These are phyloP conservation scores for Limnephilus rhombicus DNA, from an alignment of 2,888 invertebrate species.

Conservation along the genomic window DNA sequence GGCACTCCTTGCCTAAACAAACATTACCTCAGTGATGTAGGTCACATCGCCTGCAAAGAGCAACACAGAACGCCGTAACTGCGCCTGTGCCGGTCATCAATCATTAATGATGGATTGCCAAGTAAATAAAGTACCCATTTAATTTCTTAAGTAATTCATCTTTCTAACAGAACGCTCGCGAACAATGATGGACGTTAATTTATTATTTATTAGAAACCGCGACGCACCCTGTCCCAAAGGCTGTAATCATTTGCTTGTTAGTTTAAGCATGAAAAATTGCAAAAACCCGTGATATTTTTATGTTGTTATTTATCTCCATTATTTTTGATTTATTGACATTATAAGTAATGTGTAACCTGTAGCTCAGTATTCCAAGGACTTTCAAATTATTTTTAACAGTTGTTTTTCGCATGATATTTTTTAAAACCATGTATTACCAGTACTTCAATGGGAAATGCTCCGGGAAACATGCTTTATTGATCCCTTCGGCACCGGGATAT, in stretches of 20 bases:
- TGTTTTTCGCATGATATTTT: too few species aligned
- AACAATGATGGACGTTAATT: not conserved
- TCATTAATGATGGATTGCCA: conserved; percentile 5
- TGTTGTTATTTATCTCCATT: not conserved
- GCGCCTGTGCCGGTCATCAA: not conserved
- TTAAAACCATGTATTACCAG: too few species aligned
- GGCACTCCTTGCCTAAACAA: not conserved
- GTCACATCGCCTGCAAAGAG: not conserved
- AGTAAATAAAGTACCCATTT: not conserved
- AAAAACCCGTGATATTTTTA: not conserved
- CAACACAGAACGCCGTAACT: not conserved
- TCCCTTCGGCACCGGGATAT: too few species aligned
- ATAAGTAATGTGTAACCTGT: too few species aligned
- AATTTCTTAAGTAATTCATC: conserved; percentile 1
- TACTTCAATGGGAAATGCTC: too few species aligned
- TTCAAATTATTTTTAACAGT: too few species aligned
- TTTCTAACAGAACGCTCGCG: not conserved
- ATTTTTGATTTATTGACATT: not conserved
- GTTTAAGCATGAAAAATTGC: not conserved
- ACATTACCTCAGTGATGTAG: not conserved
- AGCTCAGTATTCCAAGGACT: too few species aligned
- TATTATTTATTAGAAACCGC: not conserved
- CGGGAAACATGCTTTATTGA: too few species aligned
- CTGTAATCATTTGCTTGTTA: not conserved
- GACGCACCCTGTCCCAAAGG: not conserved